Evolutionary conservation across 1,140 invertebrate genomes (phyloP).

Genomic region (Drosophila grimshawi): DNA sequence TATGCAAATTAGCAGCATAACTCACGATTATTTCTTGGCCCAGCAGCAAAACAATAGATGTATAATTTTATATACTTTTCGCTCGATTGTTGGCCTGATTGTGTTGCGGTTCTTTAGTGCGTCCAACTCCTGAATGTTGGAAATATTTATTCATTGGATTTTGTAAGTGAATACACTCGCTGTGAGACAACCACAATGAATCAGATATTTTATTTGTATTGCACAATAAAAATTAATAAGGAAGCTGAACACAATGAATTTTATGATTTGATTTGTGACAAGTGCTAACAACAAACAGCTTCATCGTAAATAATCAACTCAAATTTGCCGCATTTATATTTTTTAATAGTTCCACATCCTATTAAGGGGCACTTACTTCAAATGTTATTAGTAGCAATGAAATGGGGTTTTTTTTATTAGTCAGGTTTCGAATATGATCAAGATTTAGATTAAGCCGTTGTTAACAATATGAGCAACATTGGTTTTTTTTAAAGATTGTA

Average conservation of each 20-base stretch:
- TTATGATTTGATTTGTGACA: slow-evolving; percentile 57
- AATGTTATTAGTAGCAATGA: no score
- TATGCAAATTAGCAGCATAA: slow-evolving; percentile 45
- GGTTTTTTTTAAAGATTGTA: neutral
- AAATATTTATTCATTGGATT: slow-evolving; percentile 9
- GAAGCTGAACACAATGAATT: slow-evolving; percentile 56
- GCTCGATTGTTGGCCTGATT: slow-evolving; percentile 16
- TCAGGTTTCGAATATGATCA: no score
- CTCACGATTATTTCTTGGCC: slow-evolving; percentile 43
- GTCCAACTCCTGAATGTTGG: slow-evolving; percentile 14
- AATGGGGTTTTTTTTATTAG: no score
- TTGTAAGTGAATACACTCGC: slow-evolving; percentile 21
- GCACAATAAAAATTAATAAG: slow-evolving; percentile 53
- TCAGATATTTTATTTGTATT: slow-evolving; percentile 30
- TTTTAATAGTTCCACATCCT: slow-evolving; percentile 5
- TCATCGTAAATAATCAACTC: neutral
- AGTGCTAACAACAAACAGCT: slow-evolving; percentile 15
- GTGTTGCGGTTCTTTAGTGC: slow-evolving; percentile 1
- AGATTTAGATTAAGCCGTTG: no score
- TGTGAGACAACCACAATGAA: slow-evolving; percentile 54
- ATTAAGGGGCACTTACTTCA: slow-evolving; percentile 6
- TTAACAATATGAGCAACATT: neutral
- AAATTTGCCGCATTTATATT: neutral
- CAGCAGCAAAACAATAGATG: slow-evolving; percentile 40
- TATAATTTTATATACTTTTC: slow-evolving; percentile 44